These are phyloP conservation scores for Labeo rohita DNA, from an alignment of 2,113 vertebrate species.

Conservation along the genomic window DNA sequence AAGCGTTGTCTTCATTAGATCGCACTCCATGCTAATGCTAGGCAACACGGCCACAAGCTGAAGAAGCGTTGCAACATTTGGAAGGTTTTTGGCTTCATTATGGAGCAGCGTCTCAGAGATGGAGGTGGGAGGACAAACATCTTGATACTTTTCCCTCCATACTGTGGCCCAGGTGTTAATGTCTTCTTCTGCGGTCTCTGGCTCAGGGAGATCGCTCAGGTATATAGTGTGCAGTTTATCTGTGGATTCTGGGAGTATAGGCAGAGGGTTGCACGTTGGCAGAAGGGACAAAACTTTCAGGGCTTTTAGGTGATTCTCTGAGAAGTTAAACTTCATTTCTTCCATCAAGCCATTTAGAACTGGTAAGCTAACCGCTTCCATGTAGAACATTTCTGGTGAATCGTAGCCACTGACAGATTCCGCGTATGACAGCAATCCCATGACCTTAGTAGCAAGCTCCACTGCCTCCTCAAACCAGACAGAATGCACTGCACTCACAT, in stretches of 20 bases:
- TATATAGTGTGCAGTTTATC: constrained; percentile 87
- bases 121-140: constrained; percentile 86
- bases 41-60: constrained; percentile 89
- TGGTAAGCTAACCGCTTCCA: constrained; percentile 85
- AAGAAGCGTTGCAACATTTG: constrained; percentile 86
- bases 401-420: constrained; percentile 73
- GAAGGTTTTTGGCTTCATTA: constrained; percentile 87
- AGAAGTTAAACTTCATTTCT: constrained; percentile 91
- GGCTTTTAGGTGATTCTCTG: constrained; percentile 88
- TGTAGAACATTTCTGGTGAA: constrained; percentile 88
- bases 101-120: constrained; percentile 90
- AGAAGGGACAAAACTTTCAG: constrained; percentile 89
- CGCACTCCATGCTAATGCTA: constrained; percentile 89
- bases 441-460: constrained; percentile 82
- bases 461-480: constrained; percentile 95
- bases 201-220: constrained; percentile 86
- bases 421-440: constrained; percentile 82
- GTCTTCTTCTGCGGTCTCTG: constrained; percentile 86
- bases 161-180: constrained; percentile 90
- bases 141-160: constrained; percentile 92
- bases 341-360: constrained; percentile 87
- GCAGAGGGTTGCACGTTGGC: constrained; percentile 90
- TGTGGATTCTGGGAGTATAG: constrained; percentile 81
- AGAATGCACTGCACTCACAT: constrained; percentile 85
- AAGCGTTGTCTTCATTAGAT: constrained; percentile 85